Percentiles rank a stretch among this genome's conserved stretches.
phyloP scores from a whole-genome alignment of 2,113 vertebrate species.

The Onychorhynchus coronatus region DNA sequence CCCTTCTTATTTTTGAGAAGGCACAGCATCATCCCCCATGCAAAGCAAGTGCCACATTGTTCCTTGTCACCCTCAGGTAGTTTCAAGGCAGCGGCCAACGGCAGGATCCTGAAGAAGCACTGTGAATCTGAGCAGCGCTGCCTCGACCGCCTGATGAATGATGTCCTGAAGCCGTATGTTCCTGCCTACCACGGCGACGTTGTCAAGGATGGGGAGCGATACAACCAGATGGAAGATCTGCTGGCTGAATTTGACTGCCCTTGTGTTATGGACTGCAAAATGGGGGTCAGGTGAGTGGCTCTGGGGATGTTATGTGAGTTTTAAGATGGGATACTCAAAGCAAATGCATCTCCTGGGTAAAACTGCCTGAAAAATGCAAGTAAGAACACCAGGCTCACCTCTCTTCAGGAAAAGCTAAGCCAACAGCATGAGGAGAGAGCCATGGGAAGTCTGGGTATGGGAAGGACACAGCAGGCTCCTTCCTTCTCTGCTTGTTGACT shows the following conservation, averaged over 20 bases:
- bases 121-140: constrained; percentile 97
- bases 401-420: not conserved
- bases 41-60: not conserved
- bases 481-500: not conserved
- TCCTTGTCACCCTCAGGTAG: constrained; percentile 79
- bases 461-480: not conserved
- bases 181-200: constrained; percentile 93
- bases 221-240: constrained; percentile 99
- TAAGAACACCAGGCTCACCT: not conserved
- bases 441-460: not conserved
- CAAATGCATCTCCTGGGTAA: not conserved
- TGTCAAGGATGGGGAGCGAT: constrained; percentile 93
- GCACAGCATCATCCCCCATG: not conserved
- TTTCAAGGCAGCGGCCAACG: constrained; percentile 94
- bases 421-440: not conserved
- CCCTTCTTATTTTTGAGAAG: not conserved
- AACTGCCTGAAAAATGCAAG: not conserved
- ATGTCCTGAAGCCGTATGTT: constrained; percentile 88
- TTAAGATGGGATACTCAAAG: not conserved
- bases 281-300: constrained; percentile 88
- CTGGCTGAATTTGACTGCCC: constrained; percentile 93
- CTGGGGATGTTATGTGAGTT: not conserved
- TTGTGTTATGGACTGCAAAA: constrained; percentile 99
- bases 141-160: constrained; percentile 89
- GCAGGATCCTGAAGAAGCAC: constrained; percentile 96